These are phyloP conservation scores for Myiotriccus ornatus DNA, from an alignment of 2,797 vertebrate species.

Conservation along the genomic window DNA sequence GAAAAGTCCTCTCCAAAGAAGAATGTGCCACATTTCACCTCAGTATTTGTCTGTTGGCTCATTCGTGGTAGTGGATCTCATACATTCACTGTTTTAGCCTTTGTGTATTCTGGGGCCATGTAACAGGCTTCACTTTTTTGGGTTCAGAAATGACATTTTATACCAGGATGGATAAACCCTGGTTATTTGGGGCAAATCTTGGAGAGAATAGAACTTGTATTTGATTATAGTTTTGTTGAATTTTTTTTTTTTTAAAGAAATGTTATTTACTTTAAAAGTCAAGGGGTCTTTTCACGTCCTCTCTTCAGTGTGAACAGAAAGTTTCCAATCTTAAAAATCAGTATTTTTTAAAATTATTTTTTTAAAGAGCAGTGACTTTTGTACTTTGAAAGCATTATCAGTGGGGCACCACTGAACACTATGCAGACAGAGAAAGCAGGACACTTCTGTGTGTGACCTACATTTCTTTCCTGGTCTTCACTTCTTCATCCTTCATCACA, in stretches of 20 bases:
- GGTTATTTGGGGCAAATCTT: background rate
- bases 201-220: background rate
- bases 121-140: background rate
- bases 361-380: background rate
- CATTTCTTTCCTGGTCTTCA: background rate
- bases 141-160: background rate
- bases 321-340: background rate
- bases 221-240: background rate
- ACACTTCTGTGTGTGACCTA: background rate
- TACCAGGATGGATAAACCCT: background rate
- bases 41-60: background rate
- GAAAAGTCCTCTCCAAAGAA: background rate
- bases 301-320: background rate
- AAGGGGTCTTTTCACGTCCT: background rate
- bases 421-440: background rate
- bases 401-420: background rate
- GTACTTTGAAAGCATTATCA: background rate
- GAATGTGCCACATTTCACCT: background rate
- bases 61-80: background rate
- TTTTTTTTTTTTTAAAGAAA: background rate
- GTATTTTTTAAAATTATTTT: background rate
- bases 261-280: background rate
- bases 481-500: background rate
- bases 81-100: background rate
- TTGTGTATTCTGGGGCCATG: background rate